Conservation (phyloP, 2,797 vertebrate species). For the Mormyrus hasselquistii region DNA sequence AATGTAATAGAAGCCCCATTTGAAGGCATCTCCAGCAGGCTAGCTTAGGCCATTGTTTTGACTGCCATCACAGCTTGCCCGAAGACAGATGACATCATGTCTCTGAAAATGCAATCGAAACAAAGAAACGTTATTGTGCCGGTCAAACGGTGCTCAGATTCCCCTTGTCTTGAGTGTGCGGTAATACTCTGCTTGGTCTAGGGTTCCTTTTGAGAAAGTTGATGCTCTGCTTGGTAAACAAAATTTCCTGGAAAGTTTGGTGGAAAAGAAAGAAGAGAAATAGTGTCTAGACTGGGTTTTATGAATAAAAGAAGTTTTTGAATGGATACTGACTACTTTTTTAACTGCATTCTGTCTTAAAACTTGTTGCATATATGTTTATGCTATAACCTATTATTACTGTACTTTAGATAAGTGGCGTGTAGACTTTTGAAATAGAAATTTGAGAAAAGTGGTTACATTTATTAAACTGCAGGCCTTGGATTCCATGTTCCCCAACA, state of each 20-base stretch:
- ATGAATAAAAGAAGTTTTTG: not conserved
- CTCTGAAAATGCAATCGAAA: slow-evolving; percentile 50
- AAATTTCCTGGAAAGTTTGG: not conserved
- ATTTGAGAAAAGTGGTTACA: not conserved
- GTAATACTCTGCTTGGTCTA: not conserved
- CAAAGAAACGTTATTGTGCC: slow-evolving; percentile 7
- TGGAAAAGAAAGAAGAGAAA: not conserved
- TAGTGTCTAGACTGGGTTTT: not conserved
- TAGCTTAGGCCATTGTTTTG: slow-evolving; percentile 47
- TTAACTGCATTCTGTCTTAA: not conserved
- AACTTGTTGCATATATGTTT: not conserved
- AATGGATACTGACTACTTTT: not conserved
- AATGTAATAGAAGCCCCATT: slow-evolving; percentile 11
- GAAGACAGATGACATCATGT: slow-evolving; percentile 73
- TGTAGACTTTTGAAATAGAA: not conserved
- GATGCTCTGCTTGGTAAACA: not conserved
- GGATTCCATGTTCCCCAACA: not conserved
- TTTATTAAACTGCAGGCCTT: not conserved
- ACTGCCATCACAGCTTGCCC: slow-evolving; percentile 48
- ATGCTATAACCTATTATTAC: not conserved
- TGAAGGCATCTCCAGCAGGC: slow-evolving; percentile 59
- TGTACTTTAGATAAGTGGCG: not conserved
- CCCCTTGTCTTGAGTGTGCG: not conserved
- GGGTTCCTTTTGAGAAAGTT: not conserved
- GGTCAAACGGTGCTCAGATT: not conserved